Percentiles rank a stretch among this genome's conserved stretches.
These are phyloP conservation scores for Drosophila meridionalis DNA, from an alignment of 2,888 invertebrate species.

Conservation along the genomic window DNA sequence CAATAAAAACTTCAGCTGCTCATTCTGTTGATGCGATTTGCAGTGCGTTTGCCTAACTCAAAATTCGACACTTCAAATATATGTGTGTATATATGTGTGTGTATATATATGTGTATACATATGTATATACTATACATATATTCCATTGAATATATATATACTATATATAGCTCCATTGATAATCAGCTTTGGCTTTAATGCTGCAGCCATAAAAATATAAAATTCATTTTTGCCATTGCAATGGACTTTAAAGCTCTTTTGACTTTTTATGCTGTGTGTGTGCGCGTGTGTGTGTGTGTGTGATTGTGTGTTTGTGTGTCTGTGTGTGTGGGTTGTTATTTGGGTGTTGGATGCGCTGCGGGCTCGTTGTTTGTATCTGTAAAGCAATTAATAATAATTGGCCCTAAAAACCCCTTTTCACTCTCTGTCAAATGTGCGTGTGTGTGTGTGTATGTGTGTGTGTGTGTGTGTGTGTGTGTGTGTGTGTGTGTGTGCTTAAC, in stretches of 20 bases:
- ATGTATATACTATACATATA: background rate
- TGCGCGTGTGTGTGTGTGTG: background rate
- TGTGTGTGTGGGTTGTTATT: background rate
- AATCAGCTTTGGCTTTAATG: conserved; percentile 27
- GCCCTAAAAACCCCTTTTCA: conserved; percentile 70
- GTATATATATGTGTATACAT: background rate
- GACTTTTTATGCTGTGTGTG: conserved; percentile 2
- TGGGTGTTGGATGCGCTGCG: conserved; percentile 36
- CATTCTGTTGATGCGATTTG: conserved; percentile 15
- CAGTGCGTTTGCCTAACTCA: conserved; percentile 14
- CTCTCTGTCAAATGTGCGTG: conserved; percentile 32
- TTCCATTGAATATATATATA: background rate
- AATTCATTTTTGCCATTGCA: conserved; percentile 15
- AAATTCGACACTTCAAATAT: background rate
- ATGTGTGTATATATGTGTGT: background rate
- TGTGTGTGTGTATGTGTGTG: conserved; percentile 10
- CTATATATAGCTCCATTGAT: conserved; percentile 4
- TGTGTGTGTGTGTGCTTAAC: conserved; percentile 20
- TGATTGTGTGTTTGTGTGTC: background rate
- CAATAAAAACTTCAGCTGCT: conserved; percentile 2
- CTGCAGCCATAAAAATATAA: conserved; percentile 36
- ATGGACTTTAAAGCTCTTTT: conserved; percentile 39
- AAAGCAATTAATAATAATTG: conserved; percentile 84
- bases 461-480: conserved; percentile 3
- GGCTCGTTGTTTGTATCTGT: conserved; percentile 71